Evolutionary conservation across 2,797 vertebrate genomes (phyloP), one percentile per base, ranked within the genome.

Genomic region (Liparis tanakae): DNA sequence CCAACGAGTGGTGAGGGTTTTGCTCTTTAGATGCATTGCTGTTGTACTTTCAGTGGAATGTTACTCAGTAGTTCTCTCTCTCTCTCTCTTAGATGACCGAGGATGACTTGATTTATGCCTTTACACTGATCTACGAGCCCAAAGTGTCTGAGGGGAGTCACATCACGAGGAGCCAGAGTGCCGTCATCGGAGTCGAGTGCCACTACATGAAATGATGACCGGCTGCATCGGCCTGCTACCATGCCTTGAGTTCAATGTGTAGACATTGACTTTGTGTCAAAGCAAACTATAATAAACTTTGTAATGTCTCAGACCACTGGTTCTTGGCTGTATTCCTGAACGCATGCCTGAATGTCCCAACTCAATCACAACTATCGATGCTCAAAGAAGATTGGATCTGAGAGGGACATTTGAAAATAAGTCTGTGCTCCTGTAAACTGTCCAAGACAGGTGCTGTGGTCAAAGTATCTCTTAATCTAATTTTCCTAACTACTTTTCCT

Each of bases 61-160:
- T 6, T 3, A 0, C 7, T 36, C 12, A 18, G 1, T 25, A 1
- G 0, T 46, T 69, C 3, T 69, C 9, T 33, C 14, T 20, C n/a
- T n/a, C n/a, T n/a, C 12, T 25, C 4, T 30, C 25, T 30, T 30
- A 30, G 25, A 30, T 89, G 20, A 81, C 10, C 0, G 61, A 80
- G 1, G 2, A 55, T 2, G 0, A n/a, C 15, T 65, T 91, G 5
- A 3, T 89, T 53, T 90, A 90, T 61, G 70, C 62, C 43, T 90
- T 89, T 18, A 20, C 14, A 0, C 79, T 91, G 81, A 39, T 80
- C 58, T 89, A 89, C 72, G 46, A 80, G 6, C 88, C 87, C 15
- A 34, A 34, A 33, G 66, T 18, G 41, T 48, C 33, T 0, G 59
- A 25, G 59, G 51, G 10, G 1, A 64, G 54, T 0, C 33, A 3